These are phyloP conservation scores for Hiodon alosoides DNA, from an alignment of 2,113 vertebrate genomes.

Conservation along the genomic window DNA sequence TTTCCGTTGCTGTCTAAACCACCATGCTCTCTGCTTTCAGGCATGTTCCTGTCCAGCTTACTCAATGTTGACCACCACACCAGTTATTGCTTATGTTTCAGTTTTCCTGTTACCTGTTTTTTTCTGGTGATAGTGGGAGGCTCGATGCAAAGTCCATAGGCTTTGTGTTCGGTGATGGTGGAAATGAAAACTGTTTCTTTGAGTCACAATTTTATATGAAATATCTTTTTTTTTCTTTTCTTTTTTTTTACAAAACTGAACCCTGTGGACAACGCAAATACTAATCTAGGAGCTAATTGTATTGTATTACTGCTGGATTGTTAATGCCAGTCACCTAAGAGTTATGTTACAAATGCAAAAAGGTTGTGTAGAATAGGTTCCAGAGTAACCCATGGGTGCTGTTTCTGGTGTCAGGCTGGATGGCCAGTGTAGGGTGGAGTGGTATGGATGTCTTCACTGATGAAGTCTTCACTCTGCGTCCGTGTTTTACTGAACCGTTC, in stretches of 20 bases:
- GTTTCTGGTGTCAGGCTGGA: background rate
- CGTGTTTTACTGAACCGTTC: too few species aligned
- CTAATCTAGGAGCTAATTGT: slow-evolving; percentile 25
- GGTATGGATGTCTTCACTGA: background rate
- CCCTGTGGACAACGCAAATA: background rate
- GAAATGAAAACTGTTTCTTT: too few species aligned
- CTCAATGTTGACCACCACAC: background rate
- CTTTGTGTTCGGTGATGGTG: too few species aligned
- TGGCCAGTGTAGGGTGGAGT: too few species aligned
- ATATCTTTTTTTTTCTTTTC: too few species aligned
- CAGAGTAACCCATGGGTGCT: background rate
- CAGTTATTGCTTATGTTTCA: too few species aligned
- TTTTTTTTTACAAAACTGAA: background rate
- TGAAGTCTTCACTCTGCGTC: too few species aligned
- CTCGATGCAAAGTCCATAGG: too few species aligned
- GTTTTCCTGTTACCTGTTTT: too few species aligned
- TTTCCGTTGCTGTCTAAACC: background rate
- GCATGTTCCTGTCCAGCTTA: background rate
- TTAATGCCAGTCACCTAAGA: slow-evolving; percentile 25
- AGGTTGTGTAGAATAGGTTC: background rate
- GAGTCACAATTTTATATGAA: too few species aligned
- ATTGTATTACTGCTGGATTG: slow-evolving; percentile 46
- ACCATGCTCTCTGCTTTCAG: background rate
- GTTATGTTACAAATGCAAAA: background rate
- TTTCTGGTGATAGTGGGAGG: too few species aligned